These are phyloP conservation scores for Anoura caudifer DNA, from an alignment of 2,113 vertebrate genomes.

Conservation along the genomic window DNA sequence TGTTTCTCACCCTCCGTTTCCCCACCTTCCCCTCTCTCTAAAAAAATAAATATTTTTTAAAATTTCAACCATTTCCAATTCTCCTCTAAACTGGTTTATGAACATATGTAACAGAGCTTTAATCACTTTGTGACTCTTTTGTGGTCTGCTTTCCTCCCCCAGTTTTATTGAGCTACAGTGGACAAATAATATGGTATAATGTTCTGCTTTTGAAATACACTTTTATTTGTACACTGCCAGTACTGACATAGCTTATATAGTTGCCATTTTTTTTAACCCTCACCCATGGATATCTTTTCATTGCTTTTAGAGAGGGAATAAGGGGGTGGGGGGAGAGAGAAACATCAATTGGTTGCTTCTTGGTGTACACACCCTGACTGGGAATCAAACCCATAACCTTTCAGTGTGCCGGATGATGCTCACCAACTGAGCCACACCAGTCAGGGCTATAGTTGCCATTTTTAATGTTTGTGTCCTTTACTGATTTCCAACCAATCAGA, in stretches of 20 bases:
- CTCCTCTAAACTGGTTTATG: not conserved
- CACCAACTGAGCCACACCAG: no score
- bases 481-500: not conserved
- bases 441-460: not conserved
- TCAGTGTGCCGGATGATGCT: no score
- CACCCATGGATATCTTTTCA: no score
- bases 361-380: no score
- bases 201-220: not conserved
- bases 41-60: no score
- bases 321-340: no score
- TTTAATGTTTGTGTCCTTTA: not conserved
- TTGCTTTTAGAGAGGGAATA: no score
- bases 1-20: no score
- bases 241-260: not conserved
- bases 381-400: no score
- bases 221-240: not conserved
- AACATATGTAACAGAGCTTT: not conserved
- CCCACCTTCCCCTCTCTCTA: no score
- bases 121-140: not conserved
- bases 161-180: not conserved
- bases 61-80: not conserved
- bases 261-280: not conserved
- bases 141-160: not conserved
- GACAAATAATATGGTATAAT: not conserved
- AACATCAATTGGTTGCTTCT: no score